Base-by-base conservation (phyloP, 2,888 invertebrate species). In the Sphaeridia pumilis region DNA sequence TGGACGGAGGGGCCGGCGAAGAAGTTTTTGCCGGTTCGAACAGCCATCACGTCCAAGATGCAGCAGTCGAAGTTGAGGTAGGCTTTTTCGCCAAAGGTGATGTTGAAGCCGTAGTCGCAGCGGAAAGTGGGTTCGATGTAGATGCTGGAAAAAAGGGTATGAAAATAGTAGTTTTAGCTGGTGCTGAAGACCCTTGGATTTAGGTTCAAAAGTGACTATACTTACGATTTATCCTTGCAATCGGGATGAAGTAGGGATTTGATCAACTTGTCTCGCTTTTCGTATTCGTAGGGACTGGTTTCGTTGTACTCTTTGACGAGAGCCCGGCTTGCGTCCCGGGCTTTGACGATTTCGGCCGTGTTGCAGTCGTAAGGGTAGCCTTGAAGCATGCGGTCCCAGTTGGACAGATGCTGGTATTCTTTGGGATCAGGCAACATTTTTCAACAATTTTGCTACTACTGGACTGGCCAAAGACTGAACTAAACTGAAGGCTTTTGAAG, bases 1-100 rank as follows among this genome's bases (percentile, higher is more conserved):
- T 63, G 60, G 20, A 62, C 64, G n/a, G 41, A 43, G 4, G 64
- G 60, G 3, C 57, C 64, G 12, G 59, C 25, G 42, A 56, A 36
- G 35, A 57, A 57, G 38, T 64, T 55, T 22, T 53, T 50, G 1
- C 55, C 56, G 45, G 53, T 53, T 17, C 20, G 49, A 5, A 56
- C 41, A 2, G 49, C 49, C 10, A 36, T 41, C 2, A 43, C 35
- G 43, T 56, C 56, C 4, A 56, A 21, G 26, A 62, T 52, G 14
- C 51, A 48, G 27, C 56, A 57, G 35, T 60, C 56, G 47, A 58
- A 59, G 35, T 59, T 59, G 20, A 59, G 52, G 17, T 56, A 47
- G 14, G 56, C 52, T 21, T 58, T 57, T 26, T 60, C 49, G 35
- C 61, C 60, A 12, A 60, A 47, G 1, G 27, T 57, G 7, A 62